Conservation (phyloP, 2,113 vertebrate genomes). For the Dromaius novaehollandiae region DNA sequence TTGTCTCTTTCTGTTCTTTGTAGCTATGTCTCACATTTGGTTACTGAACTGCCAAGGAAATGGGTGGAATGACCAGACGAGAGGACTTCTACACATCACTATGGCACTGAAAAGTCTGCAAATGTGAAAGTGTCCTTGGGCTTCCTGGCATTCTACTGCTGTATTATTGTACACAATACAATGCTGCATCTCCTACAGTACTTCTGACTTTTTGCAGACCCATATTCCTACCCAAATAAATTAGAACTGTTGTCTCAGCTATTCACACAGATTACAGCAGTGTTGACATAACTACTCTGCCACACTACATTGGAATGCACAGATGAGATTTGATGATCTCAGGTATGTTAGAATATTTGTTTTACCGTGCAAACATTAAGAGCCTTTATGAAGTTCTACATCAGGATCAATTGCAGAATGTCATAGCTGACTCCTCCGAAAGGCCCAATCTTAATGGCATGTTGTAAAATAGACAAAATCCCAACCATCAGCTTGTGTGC, state of each 20-base stretch:
- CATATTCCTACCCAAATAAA: background rate
- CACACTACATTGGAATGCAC: background rate
- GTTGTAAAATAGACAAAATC: background rate
- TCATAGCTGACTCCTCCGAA: background rate
- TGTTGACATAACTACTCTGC: background rate
- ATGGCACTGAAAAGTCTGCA: background rate
- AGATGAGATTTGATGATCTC: slow-evolving; percentile 7
- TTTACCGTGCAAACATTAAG: background rate
- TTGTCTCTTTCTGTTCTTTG: background rate
- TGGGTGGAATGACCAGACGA: background rate
- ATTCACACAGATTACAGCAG: background rate
- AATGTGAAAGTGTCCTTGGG: background rate
- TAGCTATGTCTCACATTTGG: background rate
- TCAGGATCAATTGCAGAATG: background rate
- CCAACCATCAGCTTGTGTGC: background rate
- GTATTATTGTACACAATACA: background rate
- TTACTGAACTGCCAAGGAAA: background rate
- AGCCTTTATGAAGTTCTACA: slow-evolving; percentile 6
- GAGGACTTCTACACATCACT: background rate
- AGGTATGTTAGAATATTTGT: background rate
- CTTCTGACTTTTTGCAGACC: background rate
- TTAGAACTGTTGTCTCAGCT: background rate
- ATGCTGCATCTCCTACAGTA: background rate
- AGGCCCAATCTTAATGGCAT: background rate
- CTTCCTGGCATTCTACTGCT: background rate